Evolutionary conservation across 2,888 invertebrate genomes (phyloP), one percentile per base, ranked within the genome.

Genomic region (Harpagoxenus sublaevis): DNA sequence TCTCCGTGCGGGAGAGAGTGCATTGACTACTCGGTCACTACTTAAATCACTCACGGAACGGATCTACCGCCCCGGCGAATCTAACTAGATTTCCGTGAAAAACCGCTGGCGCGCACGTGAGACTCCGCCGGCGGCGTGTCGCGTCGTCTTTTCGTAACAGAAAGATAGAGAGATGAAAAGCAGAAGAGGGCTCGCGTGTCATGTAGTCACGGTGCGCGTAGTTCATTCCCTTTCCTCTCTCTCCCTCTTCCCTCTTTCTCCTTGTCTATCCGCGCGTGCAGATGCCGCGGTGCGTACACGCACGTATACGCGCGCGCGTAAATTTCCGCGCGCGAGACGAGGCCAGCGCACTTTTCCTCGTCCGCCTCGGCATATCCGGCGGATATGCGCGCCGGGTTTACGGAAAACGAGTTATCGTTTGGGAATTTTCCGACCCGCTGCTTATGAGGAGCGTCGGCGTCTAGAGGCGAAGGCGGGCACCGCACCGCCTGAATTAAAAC

Each of bases 51-150:
- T 60, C 68, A n/a, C 42, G 42, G n/a, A 35, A 53, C 35, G 42
- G 55, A 75, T 83, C 75, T 42, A 63, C 75, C 48, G 57, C 35
- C 35, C 48, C 31, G 55, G 45, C n/a, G 65, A 39, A 66, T 83
- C 68, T 79, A 57, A 57, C 55, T 60, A 60, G 77, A 55, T 83
- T 71, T 77, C 39, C 71, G 31, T 87, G 88, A 87, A 88, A 86
- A 88, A 87, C 83, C 84, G 84, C 84, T 81, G 55, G 77, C 62
- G 60, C 74, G 74, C 84, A 86, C 86, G 87, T 83, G 79, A 88
- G 51, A 71, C 55, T 57, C 70, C 70, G 71, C 3, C 63, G 62
- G 42, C 45, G 55, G 39, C 70, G 55, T 23, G 28, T 1, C 53
- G 12, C 70, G 55, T n/a, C 15, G 68, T 77, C 45, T 39, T 71